A percentile compares a stretch with the other conserved stretches of the same genome.
phyloP scores from a whole-genome alignment of 2,888 invertebrate genomes.

The Drosophila helvetica region DNA sequence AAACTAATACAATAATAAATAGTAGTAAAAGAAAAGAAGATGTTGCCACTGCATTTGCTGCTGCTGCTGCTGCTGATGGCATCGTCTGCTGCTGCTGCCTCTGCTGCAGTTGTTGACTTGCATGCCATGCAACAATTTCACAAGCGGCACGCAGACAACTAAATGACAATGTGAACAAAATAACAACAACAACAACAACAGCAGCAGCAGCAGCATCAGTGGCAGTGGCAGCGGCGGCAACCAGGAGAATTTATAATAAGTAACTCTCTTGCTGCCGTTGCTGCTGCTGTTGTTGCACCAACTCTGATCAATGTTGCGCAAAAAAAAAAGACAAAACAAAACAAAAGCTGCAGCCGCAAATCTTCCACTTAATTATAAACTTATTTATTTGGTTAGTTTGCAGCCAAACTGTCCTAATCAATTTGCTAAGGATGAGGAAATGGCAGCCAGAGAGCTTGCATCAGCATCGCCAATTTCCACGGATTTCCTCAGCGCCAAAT shows the following conservation, averaged over 20 bases:
- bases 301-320: slow-evolving; percentile 55
- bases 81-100: slow-evolving; percentile 46
- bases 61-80: slow-evolving; percentile 43
- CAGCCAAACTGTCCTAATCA: slow-evolving; percentile 71
- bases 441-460: slow-evolving; percentile 40
- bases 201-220: slow-evolving; percentile 34
- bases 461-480: slow-evolving; percentile 58
- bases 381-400: slow-evolving; percentile 70
- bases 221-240: slow-evolving; percentile 24
- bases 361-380: slow-evolving; percentile 70
- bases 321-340: slow-evolving; percentile 20
- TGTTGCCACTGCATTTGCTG: slow-evolving; percentile 55
- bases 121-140: slow-evolving; percentile 78
- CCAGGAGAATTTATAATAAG: slow-evolving; percentile 67
- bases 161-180: slow-evolving; percentile 77
- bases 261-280: slow-evolving; percentile 44
- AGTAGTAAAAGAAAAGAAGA: slow-evolving; percentile 73
- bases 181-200: slow-evolving; percentile 48
- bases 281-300: slow-evolving; percentile 25
- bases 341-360: slow-evolving; percentile 49
- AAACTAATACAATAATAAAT: slow-evolving; percentile 66
- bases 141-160: slow-evolving; percentile 76
- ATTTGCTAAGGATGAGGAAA: slow-evolving; percentile 77
- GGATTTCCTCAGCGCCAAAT: slow-evolving; percentile 72
- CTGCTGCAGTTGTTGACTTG: slow-evolving; percentile 47